Conservation (phyloP, 2,113 vertebrate species). For the Ceyx cyanopectus region DNA sequence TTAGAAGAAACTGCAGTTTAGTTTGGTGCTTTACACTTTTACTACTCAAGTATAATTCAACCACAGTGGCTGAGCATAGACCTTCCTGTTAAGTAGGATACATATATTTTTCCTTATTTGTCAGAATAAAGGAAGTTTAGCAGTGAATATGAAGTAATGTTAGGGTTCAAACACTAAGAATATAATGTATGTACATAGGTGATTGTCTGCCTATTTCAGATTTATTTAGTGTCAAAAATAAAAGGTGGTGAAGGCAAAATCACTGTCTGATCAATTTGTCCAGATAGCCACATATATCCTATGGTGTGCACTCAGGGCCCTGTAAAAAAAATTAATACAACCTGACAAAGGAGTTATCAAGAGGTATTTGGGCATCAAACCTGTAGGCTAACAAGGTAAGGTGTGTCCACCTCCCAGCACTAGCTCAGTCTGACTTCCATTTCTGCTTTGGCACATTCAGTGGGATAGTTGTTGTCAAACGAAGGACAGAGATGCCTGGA, state of each 20-base stretch:
- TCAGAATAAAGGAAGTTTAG: not conserved
- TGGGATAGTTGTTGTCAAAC: too few species aligned
- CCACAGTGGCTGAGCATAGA: not conserved
- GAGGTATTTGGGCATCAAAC: not conserved
- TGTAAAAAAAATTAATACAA: not conserved
- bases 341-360: not conserved
- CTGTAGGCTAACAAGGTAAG: not conserved
- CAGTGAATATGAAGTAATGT: not conserved
- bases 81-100: not conserved
- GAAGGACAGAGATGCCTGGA: too few species aligned
- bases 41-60: not conserved
- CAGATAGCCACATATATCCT: not conserved
- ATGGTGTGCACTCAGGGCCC: not conserved
- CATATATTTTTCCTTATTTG: not conserved
- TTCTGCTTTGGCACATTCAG: not conserved
- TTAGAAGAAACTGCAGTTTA: not conserved
- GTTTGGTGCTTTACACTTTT: not conserved
- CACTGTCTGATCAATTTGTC: not conserved
- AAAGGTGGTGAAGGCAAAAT: not conserved
- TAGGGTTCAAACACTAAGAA: not conserved
- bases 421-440: not conserved
- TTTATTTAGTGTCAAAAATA: not conserved
- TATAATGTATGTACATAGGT: not conserved
- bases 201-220: not conserved
- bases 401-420: not conserved